phyloP scores from a whole-genome alignment of 2,888 invertebrate species.

The Poecilus cupreus region DNA sequence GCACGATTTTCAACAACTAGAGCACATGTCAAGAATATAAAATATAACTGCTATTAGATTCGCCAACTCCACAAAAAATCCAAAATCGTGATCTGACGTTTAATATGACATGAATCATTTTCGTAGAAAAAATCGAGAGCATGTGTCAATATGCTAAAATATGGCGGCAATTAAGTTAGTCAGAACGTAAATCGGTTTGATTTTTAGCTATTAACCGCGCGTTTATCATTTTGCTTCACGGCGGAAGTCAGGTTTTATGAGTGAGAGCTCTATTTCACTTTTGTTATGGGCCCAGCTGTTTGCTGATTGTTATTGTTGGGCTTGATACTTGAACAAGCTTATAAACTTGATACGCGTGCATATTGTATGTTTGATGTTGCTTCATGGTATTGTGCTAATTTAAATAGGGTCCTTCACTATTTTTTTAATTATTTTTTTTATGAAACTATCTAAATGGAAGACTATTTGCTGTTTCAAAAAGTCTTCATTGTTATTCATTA shows the following conservation, averaged over 20 bases:
- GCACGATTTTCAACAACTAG: conserved; percentile 27
- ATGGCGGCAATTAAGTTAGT: conserved; percentile 3
- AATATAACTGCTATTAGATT: conserved; percentile 1
- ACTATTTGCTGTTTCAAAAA: too few relatives aligned
- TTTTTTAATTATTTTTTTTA: too few relatives aligned
- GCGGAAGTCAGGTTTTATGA: conserved; percentile 6
- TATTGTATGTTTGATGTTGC: too few relatives aligned
- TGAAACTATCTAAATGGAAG: too few relatives aligned
- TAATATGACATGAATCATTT: background rate
- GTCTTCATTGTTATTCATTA: too few relatives aligned
- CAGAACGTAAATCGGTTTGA: conserved; percentile 14
- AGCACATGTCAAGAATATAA: conserved; percentile 2
- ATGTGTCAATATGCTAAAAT: conserved; percentile 12
- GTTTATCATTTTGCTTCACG: background rate
- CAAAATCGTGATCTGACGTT: too few relatives aligned
- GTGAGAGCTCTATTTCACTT: conserved; percentile 23
- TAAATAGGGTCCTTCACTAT: too few relatives aligned
- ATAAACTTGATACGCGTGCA: too few relatives aligned
- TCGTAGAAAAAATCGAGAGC: conserved; percentile 2
- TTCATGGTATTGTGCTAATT: too few relatives aligned
- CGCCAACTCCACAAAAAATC: background rate
- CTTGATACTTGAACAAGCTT: too few relatives aligned
- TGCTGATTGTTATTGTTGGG: too few relatives aligned
- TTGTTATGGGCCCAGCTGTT: background rate
- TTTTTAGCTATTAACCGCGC: background rate